Conservation (phyloP, 2,888 invertebrate species). For the Xylota sylvarum region DNA sequence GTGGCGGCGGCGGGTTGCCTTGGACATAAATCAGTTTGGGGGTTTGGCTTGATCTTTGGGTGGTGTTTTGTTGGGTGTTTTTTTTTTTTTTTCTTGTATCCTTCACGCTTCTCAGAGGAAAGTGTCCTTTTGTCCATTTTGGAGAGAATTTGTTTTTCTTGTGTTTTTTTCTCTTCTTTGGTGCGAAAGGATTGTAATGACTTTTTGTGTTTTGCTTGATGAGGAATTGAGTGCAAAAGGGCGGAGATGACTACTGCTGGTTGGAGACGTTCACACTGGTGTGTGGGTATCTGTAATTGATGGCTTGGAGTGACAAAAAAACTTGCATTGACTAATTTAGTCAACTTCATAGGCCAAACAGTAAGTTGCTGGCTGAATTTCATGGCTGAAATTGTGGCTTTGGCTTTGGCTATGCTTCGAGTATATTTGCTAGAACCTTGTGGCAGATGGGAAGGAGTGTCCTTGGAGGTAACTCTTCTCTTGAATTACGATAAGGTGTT, state of each 20-base stretch:
- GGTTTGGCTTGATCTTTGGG: slow-evolving; percentile 74
- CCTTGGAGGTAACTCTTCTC: too few relatives aligned
- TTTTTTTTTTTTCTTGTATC: slow-evolving; percentile 33
- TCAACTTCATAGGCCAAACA: background rate
- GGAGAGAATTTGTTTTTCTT: slow-evolving; percentile 22
- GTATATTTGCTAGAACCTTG: too few relatives aligned
- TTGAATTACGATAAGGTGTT: too few relatives aligned
- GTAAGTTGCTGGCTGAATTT: too few relatives aligned
- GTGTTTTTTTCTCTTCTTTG: background rate
- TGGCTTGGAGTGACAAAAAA: background rate
- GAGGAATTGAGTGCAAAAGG: slow-evolving; percentile 51
- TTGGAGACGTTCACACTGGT: background rate
- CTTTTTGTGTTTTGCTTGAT: slow-evolving; percentile 55
- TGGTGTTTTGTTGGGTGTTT: slow-evolving; percentile 47
- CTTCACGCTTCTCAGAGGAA: slow-evolving; percentile 6
- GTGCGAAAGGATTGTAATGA: slow-evolving; percentile 58
- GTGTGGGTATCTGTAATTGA: background rate
- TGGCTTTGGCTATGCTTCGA: too few relatives aligned
- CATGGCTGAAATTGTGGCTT: too few relatives aligned
- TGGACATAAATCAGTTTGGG: slow-evolving; percentile 74
- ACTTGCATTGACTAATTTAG: background rate
- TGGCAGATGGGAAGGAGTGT: too few relatives aligned
- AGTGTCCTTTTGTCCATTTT: slow-evolving; percentile 47
- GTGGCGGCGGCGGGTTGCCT: slow-evolving; percentile 32
- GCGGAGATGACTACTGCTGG: slow-evolving; percentile 38